Evolutionary conservation across 2,797 vertebrate genomes (phyloP).

Genomic region (Brachyrhaphis roseni): DNA sequence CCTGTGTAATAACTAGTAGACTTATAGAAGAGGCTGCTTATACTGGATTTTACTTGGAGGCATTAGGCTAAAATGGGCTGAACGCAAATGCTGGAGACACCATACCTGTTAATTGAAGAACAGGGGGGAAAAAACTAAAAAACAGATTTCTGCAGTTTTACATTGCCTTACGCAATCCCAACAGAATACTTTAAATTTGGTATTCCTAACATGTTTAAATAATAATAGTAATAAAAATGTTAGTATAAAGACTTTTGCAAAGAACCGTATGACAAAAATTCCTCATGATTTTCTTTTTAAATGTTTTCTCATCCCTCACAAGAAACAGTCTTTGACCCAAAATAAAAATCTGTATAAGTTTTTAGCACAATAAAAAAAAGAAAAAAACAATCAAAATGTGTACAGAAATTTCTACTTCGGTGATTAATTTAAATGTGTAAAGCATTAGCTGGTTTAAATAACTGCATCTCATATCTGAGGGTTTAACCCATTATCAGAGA

Average conservation of each 20-base stretch:
- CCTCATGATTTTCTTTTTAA: not conserved
- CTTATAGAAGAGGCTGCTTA: not conserved
- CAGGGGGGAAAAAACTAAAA: not conserved
- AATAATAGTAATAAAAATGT: not conserved
- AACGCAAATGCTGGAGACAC: not conserved
- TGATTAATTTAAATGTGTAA: not conserved
- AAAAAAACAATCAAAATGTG: not conserved
- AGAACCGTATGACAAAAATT: not conserved
- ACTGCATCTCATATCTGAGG: not conserved
- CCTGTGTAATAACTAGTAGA: not conserved
- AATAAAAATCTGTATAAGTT: not conserved
- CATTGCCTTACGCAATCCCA: not conserved
- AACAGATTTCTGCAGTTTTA: not conserved
- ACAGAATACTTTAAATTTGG: not conserved
- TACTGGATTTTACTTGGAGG: not conserved
- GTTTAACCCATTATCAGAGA: constrained; percentile 4
- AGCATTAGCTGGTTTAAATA: not conserved
- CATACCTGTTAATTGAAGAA: not conserved
- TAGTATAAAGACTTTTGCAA: not conserved
- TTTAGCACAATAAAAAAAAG: not conserved
- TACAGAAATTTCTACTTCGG: not conserved
- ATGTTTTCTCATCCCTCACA: not conserved
- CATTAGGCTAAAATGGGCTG: not conserved
- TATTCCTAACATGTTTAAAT: not conserved
- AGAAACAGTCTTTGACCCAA: not conserved